Evolutionary conservation across 1,140 invertebrate genomes (phyloP).

Genomic region (Magallana ariakensis): DNA sequence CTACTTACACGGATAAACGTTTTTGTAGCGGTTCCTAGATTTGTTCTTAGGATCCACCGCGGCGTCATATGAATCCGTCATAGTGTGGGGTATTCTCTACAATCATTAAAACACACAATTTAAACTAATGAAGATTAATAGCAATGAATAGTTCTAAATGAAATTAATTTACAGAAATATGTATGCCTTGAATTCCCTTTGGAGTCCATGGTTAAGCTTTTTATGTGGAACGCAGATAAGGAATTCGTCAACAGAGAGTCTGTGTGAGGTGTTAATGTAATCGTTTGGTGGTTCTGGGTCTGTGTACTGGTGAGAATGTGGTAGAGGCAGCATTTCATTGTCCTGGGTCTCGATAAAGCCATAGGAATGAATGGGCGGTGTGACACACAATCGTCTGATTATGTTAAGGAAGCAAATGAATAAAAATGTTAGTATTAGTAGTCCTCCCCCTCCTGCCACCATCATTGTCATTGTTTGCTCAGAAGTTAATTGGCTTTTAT

Average conservation of each 20-base stretch:
- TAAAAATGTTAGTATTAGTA: background rate
- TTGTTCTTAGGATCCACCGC: constrained; percentile 9
- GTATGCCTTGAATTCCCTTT: constrained; percentile 9
- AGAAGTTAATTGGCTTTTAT: background rate
- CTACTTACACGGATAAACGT: constrained; percentile 21
- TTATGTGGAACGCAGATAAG: background rate
- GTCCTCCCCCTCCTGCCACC: background rate
- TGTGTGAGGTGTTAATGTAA: background rate
- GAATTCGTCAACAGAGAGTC: background rate
- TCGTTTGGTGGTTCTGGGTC: background rate
- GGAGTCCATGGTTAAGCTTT: background rate
- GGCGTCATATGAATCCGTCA: background rate
- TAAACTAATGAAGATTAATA: background rate
- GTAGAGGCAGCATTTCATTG: background rate
- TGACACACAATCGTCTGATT: background rate
- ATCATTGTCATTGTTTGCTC: background rate
- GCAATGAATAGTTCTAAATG: background rate
- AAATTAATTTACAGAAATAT: background rate
- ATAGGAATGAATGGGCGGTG: background rate
- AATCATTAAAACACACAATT: background rate
- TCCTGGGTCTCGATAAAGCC: background rate
- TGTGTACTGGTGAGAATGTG: background rate
- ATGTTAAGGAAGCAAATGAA: background rate
- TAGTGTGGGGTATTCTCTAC: background rate
- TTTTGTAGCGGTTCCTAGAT: constrained; percentile 10